A percentile compares a stretch with the other conserved stretches of the same genome.
These are phyloP conservation scores for Diorhabda elongata DNA, from an alignment of 1,140 invertebrate genomes.

Conservation along the genomic window DNA sequence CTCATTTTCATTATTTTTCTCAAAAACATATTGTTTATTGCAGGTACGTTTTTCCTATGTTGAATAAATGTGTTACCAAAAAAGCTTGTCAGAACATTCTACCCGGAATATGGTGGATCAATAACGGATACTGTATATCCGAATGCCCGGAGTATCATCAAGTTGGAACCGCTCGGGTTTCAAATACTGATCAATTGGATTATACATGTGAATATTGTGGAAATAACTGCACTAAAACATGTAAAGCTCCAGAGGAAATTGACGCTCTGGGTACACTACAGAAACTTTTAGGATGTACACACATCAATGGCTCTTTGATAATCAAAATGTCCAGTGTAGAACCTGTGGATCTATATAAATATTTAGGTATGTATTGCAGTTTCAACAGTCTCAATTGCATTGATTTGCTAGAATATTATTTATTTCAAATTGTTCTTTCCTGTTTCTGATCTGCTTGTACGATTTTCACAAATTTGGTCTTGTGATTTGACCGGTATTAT, in stretches of 20 bases:
- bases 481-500: too few species aligned
- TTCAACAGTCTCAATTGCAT: too few species aligned
- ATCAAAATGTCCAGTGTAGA: conserved; percentile 74
- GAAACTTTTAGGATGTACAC: conserved; percentile 76
- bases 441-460: too few species aligned
- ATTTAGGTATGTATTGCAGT: conserved; percentile 1
- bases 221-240: conserved; percentile 61
- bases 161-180: neutral
- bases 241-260: conserved; percentile 61
- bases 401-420: too few species aligned
- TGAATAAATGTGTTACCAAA: conserved; percentile 65
- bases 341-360: neutral
- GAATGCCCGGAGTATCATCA: conserved; percentile 44
- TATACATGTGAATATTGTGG: conserved; percentile 53
- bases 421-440: too few species aligned
- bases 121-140: conserved; percentile 47
- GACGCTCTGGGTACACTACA: conserved; percentile 65
- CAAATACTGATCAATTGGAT: neutral
- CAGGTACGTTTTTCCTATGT: conserved; percentile 28
- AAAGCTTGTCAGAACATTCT: conserved; percentile 56
- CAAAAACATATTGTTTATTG: conserved; percentile 25
- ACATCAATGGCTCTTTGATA: conserved; percentile 71
- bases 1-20: too few species aligned
- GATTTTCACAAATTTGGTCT: too few species aligned
- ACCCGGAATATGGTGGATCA: conserved; percentile 46